A percentile compares a stretch with the other conserved stretches of the same genome.
Evolutionary conservation across 2,113 vertebrate genomes (phyloP).

Genomic region (Paradisaea rubra): DNA sequence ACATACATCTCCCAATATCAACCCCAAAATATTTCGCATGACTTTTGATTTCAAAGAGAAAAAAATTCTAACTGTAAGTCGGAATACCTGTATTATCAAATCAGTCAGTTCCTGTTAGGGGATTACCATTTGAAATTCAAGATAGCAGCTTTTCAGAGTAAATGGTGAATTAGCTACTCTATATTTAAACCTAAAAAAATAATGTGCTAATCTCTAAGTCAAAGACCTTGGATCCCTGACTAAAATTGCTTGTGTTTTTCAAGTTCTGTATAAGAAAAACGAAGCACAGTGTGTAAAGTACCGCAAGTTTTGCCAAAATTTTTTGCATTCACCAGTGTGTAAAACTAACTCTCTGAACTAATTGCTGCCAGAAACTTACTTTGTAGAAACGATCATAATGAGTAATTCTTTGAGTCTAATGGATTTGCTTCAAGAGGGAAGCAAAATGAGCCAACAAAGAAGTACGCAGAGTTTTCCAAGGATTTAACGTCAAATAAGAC

Average conservation of each 20-base stretch:
- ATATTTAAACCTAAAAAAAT: not conserved
- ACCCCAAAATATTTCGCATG: not conserved
- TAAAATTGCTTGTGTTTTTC: not conserved
- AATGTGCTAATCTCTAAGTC: not conserved
- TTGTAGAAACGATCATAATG: slow-evolving; percentile 28
- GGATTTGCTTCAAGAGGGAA: slow-evolving; percentile 5
- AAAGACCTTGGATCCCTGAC: not conserved
- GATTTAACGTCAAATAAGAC: slow-evolving; percentile 33
- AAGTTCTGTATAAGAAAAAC: not conserved
- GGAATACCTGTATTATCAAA: not conserved
- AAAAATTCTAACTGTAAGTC: not conserved
- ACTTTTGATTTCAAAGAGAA: not conserved
- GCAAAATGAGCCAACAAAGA: slow-evolving; percentile 15
- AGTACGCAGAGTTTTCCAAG: not conserved
- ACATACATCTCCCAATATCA: not conserved
- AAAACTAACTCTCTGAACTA: slow-evolving; percentile 28
- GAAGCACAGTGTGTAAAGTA: not conserved
- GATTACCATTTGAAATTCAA: not conserved
- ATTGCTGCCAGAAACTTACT: slow-evolving; percentile 31
- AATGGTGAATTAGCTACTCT: not conserved
- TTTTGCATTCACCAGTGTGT: slow-evolving; percentile 16
- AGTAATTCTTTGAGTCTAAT: slow-evolving; percentile 23
- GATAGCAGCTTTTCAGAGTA: not conserved
- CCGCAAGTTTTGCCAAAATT: not conserved
- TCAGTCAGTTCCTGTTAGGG: not conserved